Conservation (phyloP, 1,140 invertebrate species). For the Anastatus disparis region DNA sequence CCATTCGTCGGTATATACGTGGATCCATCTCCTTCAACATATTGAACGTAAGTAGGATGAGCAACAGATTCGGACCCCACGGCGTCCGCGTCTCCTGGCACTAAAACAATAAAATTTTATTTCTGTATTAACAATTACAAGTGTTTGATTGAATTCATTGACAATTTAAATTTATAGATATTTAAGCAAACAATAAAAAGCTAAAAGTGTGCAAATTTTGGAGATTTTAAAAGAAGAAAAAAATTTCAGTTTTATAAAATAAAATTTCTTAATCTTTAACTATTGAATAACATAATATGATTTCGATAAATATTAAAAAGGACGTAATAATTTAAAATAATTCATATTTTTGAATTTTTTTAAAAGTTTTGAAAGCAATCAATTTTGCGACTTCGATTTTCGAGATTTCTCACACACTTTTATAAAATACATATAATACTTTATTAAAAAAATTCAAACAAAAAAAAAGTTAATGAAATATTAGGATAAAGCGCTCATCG, state of each 20-base stretch:
- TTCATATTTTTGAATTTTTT: no score
- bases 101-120: constrained; percentile 55
- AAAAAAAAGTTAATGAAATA: neutral
- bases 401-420: no score
- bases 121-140: neutral
- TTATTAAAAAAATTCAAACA: no score
- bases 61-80: constrained; percentile 69
- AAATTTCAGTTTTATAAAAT: no score
- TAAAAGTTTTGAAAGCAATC: no score
- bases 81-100: constrained; percentile 66
- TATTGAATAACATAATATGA: no score
- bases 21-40: constrained; percentile 77
- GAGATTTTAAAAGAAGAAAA: no score
- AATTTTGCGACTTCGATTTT: no score
- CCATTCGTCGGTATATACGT: constrained; percentile 78
- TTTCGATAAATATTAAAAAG: no score
- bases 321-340: no score
- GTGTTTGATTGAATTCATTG: neutral
- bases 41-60: constrained; percentile 76
- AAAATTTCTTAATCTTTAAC: no score
- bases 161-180: constrained; percentile 30
- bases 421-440: no score
- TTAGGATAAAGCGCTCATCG: neutral
- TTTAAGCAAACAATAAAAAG: constrained; percentile 2
- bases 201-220: neutral